Evolutionary conservation across 2,888 invertebrate species (phyloP).

Genomic region (Pristionchus mayeri): DNA sequence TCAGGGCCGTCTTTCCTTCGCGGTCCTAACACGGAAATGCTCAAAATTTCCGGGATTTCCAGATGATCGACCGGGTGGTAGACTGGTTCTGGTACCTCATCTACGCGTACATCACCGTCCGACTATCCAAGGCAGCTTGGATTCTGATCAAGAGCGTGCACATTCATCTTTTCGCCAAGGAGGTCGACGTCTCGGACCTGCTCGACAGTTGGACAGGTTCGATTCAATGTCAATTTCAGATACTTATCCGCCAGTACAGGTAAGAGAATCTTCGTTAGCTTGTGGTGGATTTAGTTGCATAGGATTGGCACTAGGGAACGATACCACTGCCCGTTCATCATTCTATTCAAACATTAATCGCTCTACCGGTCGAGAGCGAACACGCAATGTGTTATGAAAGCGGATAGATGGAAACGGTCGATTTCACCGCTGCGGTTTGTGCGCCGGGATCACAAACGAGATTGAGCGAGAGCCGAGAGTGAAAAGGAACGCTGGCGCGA

Average conservation of each 20-base stretch:
- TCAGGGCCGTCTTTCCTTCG: neutral
- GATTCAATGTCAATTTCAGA: too few species aligned
- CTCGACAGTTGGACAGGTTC: constrained; percentile 65
- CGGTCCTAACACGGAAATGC: neutral
- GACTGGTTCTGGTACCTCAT: constrained; percentile 52
- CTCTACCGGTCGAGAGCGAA: too few species aligned
- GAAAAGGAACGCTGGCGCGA: neutral
- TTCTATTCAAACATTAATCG: too few species aligned
- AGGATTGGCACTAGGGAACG: too few species aligned
- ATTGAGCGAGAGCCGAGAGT: neutral
- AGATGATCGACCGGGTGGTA: constrained; percentile 51
- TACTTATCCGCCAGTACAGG: neutral
- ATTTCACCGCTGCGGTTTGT: neutral
- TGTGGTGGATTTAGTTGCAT: too few species aligned
- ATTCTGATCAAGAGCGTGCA: constrained; percentile 60
- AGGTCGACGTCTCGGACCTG: constrained; percentile 57
- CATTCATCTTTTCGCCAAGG: constrained; percentile 59
- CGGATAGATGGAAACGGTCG: constrained; percentile 2
- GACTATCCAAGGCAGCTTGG: constrained; percentile 66
- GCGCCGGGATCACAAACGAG: neutral
- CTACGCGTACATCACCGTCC: constrained; percentile 62
- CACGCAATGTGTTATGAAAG: constrained; percentile 22
- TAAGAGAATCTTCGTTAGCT: too few species aligned
- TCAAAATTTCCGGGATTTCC: neutral
- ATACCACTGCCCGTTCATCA: too few species aligned